Evolutionary conservation across 2,888 invertebrate species (phyloP).

Genomic region (Conops quadrifasciatus): DNA sequence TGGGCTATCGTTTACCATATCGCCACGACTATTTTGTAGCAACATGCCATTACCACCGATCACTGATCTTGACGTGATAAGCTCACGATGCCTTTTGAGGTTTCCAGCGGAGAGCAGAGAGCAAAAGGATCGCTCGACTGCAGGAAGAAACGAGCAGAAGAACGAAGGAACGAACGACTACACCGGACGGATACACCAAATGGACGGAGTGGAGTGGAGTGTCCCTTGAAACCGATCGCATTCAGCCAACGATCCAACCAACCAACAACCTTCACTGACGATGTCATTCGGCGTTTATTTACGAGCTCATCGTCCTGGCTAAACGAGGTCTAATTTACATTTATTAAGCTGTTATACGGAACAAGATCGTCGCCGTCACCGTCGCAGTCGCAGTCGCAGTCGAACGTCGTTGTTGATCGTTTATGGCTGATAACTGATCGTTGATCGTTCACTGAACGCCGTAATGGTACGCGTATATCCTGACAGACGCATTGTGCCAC

Average conservation of each 20-base stretch:
- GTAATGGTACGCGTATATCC: not conserved
- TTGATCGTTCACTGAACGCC: too few relatives aligned
- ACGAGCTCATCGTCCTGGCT: constrained; percentile 60
- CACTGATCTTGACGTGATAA: constrained; percentile 48
- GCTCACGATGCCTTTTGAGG: constrained; percentile 4
- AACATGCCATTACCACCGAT: constrained; percentile 62
- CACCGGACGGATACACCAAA: constrained; percentile 39
- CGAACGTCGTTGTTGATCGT: too few relatives aligned
- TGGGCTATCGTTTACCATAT: constrained; percentile 16
- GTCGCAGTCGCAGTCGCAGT: too few relatives aligned
- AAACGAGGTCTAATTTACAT: constrained; percentile 64
- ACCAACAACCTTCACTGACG: constrained; percentile 45
- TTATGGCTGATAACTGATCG: too few relatives aligned
- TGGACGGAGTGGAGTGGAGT: constrained; percentile 27
- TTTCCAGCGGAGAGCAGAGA: constrained; percentile 18
- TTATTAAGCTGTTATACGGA: constrained; percentile 60
- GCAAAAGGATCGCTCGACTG: not conserved
- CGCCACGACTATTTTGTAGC: constrained; percentile 56
- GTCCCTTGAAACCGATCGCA: not conserved
- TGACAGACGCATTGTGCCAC: too few relatives aligned
- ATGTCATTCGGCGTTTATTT: constrained; percentile 64
- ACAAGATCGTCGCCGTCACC: constrained; percentile 33
- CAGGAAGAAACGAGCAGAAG: not conserved
- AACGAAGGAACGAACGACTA: constrained; percentile 47
- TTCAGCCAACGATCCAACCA: constrained; percentile 33